These are phyloP conservation scores for Diglossa cyanea DNA, from an alignment of 2,797 vertebrate genomes.

Conservation along the genomic window DNA sequence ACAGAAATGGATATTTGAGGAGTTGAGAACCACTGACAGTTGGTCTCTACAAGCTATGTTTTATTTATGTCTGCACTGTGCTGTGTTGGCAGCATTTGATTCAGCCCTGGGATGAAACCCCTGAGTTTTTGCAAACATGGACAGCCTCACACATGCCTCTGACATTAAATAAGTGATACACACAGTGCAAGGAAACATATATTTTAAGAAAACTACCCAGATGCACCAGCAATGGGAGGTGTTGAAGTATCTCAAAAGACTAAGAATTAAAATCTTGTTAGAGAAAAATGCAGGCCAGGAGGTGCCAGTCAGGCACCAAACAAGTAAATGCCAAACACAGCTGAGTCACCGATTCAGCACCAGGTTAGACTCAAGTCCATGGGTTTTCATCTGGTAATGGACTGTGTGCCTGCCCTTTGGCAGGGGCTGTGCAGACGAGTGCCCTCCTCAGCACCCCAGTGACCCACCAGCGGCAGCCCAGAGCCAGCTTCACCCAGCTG, in stretches of 20 bases:
- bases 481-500: neutral
- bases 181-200: neutral
- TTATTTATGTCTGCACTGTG: constrained; percentile 16
- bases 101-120: neutral
- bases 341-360: neutral
- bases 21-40: neutral
- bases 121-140: neutral
- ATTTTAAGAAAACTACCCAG: neutral
- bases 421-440: neutral
- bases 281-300: neutral
- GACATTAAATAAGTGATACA: neutral
- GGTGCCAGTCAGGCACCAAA: neutral
- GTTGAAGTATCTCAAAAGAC: neutral
- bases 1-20: neutral
- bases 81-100: constrained; percentile 3
- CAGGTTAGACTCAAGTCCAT: neutral
- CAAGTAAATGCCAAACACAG: neutral
- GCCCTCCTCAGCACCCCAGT: neutral
- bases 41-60: neutral
- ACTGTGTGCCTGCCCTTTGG: neutral
- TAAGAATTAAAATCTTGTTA: neutral
- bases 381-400: neutral
- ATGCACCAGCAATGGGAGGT: neutral
- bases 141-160: neutral
- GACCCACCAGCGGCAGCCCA: rapidly evolving